These are phyloP conservation scores for Passer domesticus DNA, from an alignment of 2,113 vertebrate genomes.

Conservation along the genomic window DNA sequence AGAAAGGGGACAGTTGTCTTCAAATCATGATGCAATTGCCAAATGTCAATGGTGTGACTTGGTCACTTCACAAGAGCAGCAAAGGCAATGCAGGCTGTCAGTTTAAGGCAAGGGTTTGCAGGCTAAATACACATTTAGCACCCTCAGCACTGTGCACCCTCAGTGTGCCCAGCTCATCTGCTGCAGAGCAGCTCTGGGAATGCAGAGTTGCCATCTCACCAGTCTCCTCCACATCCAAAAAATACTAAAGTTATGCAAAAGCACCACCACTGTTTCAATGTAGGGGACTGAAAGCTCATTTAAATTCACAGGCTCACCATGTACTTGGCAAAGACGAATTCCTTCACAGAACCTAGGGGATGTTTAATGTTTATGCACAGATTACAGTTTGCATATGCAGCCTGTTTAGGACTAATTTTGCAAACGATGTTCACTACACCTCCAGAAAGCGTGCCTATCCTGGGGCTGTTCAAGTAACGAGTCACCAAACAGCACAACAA, in stretches of 20 bases:
- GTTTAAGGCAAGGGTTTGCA: neutral
- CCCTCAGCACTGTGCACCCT: neutral
- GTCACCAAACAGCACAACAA: neutral
- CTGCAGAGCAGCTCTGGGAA: neutral
- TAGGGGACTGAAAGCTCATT: neutral
- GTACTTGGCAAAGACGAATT: conserved; percentile 10
- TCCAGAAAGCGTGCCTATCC: neutral
- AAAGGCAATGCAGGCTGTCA: neutral
- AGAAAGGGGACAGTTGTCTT: neutral
- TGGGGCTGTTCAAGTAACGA: neutral
- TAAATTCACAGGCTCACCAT: neutral
- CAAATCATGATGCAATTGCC: neutral
- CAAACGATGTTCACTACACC: neutral
- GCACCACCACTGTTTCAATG: fast-evolving
- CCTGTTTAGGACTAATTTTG: conserved; percentile 11
- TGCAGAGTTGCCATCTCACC: neutral
- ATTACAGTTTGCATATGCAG: conserved; percentile 1
- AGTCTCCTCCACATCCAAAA: neutral
- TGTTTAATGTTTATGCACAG: conserved; percentile 7
- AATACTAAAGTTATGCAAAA: neutral
- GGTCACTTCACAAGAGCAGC: neutral
- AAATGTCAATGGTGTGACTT: neutral
- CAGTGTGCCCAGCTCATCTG: neutral
- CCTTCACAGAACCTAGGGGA: neutral
- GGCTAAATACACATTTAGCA: fast-evolving